Base-by-base conservation (phyloP, 1,140 invertebrate species). In the Drosophila navojoa region DNA sequence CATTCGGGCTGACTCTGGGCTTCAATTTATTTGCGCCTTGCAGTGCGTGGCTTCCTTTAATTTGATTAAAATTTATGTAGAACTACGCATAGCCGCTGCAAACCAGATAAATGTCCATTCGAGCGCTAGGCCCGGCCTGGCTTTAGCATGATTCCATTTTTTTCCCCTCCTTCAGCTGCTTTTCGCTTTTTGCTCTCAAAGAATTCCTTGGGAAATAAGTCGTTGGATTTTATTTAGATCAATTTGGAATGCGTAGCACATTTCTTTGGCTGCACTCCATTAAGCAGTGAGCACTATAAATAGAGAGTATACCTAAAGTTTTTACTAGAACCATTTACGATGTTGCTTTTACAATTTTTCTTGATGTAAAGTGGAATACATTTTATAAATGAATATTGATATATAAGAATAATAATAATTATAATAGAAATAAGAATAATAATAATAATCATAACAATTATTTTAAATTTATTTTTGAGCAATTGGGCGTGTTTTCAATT, bases 31-130 rank as follows among this genome's bases (percentile, higher is more conserved):
- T 76, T 86, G 75, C 63, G 60, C 47, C 45, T 60, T 49, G 69
- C 73, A 63, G 63, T 78, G 76, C 69, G 75, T 75, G 71, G 71
- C 69, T 70, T 77, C 59, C 63, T 87, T 86, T 87, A 89, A 87
- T 87, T 89, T 87, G 82, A 89, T 89, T 89, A 89, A 74, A 86
- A 87, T 89, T 87, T 87, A 87, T 89, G 82, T 77, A 71, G 76
- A 82, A 82, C 71, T 87, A 45, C 40, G 55, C 54, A 22, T 57
- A 50, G 49, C 49, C 27, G 54, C 55, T n/a, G 42, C 49, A 73
- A 73, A 68, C 64, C 62, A 58, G 70, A 72, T 72, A 72, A 72
- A 72, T 72, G 54, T 38, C 44, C 19, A 13, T 25, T 40, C 13
- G 19, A 57, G 38, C 6, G 38, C 19, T 70, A 25, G n/a, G 32